phyloP scores from a whole-genome alignment of 2,888 invertebrate species.

The Ischnus inquisitorius region DNA sequence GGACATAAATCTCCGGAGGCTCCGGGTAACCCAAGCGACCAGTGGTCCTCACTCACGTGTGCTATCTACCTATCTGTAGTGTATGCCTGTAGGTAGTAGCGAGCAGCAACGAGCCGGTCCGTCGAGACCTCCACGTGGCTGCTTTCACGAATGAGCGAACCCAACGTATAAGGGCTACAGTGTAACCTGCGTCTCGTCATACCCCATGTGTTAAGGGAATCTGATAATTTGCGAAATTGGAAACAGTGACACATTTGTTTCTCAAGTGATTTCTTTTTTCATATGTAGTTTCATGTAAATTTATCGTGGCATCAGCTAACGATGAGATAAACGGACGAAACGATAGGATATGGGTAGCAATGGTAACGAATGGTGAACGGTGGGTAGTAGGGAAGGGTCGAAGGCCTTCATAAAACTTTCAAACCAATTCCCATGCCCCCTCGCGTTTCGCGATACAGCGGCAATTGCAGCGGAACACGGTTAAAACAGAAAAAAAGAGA shows the following conservation, averaged over 20 bases:
- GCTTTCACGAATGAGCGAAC: constrained; percentile 12
- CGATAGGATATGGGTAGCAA: constrained; percentile 3
- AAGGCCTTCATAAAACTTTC: constrained; percentile 60
- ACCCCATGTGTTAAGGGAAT: neutral
- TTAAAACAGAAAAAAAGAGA: constrained; percentile 56
- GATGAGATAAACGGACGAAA: constrained; percentile 34
- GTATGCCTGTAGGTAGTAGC: constrained; percentile 11
- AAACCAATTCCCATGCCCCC: constrained; percentile 60
- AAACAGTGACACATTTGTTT: neutral
- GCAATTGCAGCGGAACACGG: constrained; percentile 7
- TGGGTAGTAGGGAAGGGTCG: constrained; percentile 1
- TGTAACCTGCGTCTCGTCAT: neutral
- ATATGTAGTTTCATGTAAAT: neutral
- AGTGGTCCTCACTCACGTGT: constrained; percentile 68
- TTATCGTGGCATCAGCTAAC: constrained; percentile 1
- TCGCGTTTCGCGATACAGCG: constrained; percentile 33
- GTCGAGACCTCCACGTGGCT: constrained; percentile 28
- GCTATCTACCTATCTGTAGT: constrained; percentile 16
- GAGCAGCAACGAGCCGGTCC: constrained; percentile 52
- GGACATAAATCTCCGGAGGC: constrained; percentile 82
- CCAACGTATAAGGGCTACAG: neutral
- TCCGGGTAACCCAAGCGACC: constrained; percentile 64
- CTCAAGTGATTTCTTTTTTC: neutral
- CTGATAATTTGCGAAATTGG: neutral
- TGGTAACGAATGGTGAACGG: constrained; percentile 39